Evolutionary conservation across 2,113 vertebrate species (phyloP), one percentile per base, ranked within the genome.

Genomic region (Anguilla rostrata): DNA sequence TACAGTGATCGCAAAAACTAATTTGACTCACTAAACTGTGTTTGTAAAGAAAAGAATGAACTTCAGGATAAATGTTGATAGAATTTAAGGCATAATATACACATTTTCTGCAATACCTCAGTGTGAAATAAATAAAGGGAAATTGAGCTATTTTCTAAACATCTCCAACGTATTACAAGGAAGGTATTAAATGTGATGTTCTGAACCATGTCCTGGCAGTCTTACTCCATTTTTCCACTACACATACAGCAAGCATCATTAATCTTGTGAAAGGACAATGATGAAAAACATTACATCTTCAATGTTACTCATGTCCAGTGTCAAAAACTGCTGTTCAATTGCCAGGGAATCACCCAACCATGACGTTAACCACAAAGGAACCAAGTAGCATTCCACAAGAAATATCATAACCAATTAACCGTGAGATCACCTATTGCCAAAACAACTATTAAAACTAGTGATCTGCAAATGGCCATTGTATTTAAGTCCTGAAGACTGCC

Each of bases 381-480:
- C 89, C 91, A 94, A 91, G 91, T 92, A 92, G 90, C 91, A 90
- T 94, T 92, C 89, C 92, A 90, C 90, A 92, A 93, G 93, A 96
- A 94, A 94, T 89, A 89, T 94, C 91, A 90, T 90, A 53, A 89
- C 92, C 93, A 94, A 91, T 95, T 92, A 93, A 91, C 92, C 93
- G 88, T 94, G 91, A 93, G 91, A 91, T 94, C 91, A 92, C 90
- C 82, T 95, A 93, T 95, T 95, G 92, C 93, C 94, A 94, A 92
- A 96, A 95, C 93, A 96, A 88, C 89, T 91, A 90, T 91, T 95
- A 94, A 95, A 95, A 94, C 91, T 87, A 92, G 91, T 84, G 89
- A 88, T 87, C 91, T 92, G 90, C 89, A 88, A 88, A 90, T 86
- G n/a, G 90, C 88, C 81, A 87, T 57, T 88, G 84, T 41, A 66